Evolutionary conservation across 2,888 invertebrate species (phyloP), one percentile per base, ranked within the genome.

Genomic region (Papilio demoleus): DNA sequence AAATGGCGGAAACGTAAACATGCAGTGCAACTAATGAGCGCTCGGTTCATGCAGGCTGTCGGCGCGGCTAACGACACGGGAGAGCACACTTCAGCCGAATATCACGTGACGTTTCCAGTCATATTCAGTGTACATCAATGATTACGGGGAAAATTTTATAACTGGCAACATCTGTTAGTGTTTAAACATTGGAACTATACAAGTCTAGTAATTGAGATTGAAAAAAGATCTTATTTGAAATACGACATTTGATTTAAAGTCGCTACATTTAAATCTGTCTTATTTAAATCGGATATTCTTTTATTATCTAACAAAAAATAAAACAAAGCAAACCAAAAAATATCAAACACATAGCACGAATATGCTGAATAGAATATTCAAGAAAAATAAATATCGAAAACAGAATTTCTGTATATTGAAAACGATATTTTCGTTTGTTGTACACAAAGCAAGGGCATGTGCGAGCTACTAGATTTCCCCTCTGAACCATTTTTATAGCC

Each of bases 401-500:
- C 27, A 53, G 53, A 50, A 27, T 50, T 50, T 50, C 27, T 12
- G 24, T 27, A 47, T 47, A 50, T 50, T 59, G 60, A 66, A 66
- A 66, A 53, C 63, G 60, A 68, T 66, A 45, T 40, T 50, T 45
- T 34, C 42, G 68, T 40, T 27, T 22, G 31, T 42, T 40, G 64
- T 36, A 24, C 34, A 45, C 38, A 61, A 65, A 53, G 70, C 50
- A 50, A 47, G 47, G 42, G 47, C 4, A 9, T 14, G 50, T 50
- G 27, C 34, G 19, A 27, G 67, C 74, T 76, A 74, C 74, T 74
- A 75, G 73, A 76, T 74, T 75, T 75, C 75, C 74, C 78, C 66
- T 74, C 73, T 73, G 79, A 74, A 74, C 76, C 71, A 73, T 78
- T 72, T 72, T 68, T 56, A 70, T 71, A 65, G 67, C 72, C 74